Evolutionary conservation across 2,113 vertebrate genomes (phyloP).

Genomic region (Lucifuga dentata): DNA sequence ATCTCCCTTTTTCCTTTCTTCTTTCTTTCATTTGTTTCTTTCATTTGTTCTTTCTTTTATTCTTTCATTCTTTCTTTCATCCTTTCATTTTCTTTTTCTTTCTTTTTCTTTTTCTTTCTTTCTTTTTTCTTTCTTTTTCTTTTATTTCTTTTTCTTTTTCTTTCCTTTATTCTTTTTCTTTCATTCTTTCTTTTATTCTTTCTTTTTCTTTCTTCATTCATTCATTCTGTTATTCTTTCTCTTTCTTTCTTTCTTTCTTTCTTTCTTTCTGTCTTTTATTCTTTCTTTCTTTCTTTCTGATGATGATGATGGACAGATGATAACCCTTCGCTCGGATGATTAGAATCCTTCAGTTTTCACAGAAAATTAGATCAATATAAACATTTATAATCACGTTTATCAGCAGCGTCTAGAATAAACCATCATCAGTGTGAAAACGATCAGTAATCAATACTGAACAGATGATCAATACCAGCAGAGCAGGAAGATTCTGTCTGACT

Average conservation of each 20-base stretch:
- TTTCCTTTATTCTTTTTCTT: too few relatives aligned
- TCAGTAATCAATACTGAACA: slow-evolving; percentile 24
- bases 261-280: too few relatives aligned
- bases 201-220: not conserved
- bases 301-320: too few relatives aligned
- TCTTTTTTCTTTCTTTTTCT: too few relatives aligned
- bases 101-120: not conserved
- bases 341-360: too few relatives aligned
- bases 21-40: not conserved
- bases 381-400: not conserved
- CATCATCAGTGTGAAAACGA: too few relatives aligned
- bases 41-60: not conserved
- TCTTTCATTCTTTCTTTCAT: not conserved
- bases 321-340: too few relatives aligned
- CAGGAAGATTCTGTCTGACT: slow-evolving; percentile 1
- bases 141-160: not conserved
- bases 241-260: not conserved
- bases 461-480: not conserved
- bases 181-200: not conserved
- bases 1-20: too few relatives aligned
- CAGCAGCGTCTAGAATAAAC: too few relatives aligned
- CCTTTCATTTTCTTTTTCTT: not conserved
- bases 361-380: too few relatives aligned
- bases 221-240: not conserved
- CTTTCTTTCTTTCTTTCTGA: not conserved